A percentile compares a stretch with the other conserved stretches of the same genome.
phyloP scores from a whole-genome alignment of 2,797 vertebrate genomes.

The Sarcoramphus papa region DNA sequence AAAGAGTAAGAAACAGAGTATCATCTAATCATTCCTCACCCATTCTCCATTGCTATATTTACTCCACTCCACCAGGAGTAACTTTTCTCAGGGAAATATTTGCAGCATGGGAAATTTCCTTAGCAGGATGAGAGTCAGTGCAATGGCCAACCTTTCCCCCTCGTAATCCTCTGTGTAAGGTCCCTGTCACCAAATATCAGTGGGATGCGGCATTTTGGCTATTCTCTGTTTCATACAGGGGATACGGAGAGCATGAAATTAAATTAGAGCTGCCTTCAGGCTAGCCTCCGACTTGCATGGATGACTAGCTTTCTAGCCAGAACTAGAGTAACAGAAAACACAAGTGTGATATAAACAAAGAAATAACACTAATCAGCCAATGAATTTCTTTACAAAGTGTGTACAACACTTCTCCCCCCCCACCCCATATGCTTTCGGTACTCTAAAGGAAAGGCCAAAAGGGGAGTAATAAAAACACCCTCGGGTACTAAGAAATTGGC shows the following conservation, averaged over 20 bases:
- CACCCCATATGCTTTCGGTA: background rate
- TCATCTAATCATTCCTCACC: background rate
- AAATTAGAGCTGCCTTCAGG: background rate
- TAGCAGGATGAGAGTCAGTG: background rate
- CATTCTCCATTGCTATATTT: background rate
- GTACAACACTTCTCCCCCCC: background rate
- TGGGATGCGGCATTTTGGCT: background rate
- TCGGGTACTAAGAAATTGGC: slow-evolving; percentile 24
- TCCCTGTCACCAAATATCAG: background rate
- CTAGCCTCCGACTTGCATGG: background rate
- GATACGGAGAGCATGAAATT: background rate
- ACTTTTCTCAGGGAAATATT: background rate
- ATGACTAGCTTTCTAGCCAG: background rate
- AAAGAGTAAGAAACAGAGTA: background rate
- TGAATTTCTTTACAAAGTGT: background rate
- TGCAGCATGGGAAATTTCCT: background rate
- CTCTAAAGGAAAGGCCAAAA: slow-evolving; percentile 26
- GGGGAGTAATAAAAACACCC: slow-evolving; percentile 38
- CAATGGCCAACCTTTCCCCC: background rate
- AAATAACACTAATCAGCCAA: background rate
- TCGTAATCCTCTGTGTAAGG: background rate
- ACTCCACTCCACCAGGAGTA: background rate
- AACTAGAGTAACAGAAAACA: background rate
- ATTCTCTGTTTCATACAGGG: background rate
- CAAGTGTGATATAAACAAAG: background rate